Percentiles rank a stretch among this genome's conserved stretches.
phyloP scores from a whole-genome alignment of 1,140 invertebrate species.

The Nasonia vitripennis region DNA sequence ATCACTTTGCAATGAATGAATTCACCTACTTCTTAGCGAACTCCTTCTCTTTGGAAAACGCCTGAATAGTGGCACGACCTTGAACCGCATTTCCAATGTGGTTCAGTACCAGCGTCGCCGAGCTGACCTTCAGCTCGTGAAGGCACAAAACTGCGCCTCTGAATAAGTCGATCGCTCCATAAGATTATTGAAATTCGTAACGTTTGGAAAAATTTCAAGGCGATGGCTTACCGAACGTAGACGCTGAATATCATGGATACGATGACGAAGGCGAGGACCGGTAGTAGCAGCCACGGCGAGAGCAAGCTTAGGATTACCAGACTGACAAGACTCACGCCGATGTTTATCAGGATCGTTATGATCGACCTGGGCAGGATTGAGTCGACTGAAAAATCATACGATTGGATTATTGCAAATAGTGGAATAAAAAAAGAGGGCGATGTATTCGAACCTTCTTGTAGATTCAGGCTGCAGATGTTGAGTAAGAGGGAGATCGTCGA shows the following conservation, averaged over 20 bases:
- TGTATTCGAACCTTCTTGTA: conserved; percentile 54
- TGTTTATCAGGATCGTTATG: conserved; percentile 55
- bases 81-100: conserved; percentile 55
- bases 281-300: conserved; percentile 31
- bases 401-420: not conserved
- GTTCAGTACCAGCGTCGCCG: conserved; percentile 55
- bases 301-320: conserved; percentile 17
- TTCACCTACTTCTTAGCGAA: conserved; percentile 57
- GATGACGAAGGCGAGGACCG: conserved; percentile 1
- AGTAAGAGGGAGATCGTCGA: conserved; percentile 52
- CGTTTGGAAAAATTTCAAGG: not conserved
- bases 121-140: conserved; percentile 54
- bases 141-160: conserved; percentile 52
- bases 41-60: conserved; percentile 58
- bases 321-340: conserved; percentile 57
- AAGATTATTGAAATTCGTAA: not conserved
- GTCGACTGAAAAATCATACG: conserved; percentile 47
- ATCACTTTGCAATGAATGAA: not conserved
- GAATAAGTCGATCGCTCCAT: conserved; percentile 16
- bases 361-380: conserved; percentile 56
- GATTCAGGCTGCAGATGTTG: conserved; percentile 57
- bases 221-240: conserved; percentile 24
- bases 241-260: not conserved
- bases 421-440: not conserved
- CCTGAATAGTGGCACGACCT: conserved; percentile 58